Percentiles rank a stretch among this genome's conserved stretches.
These are phyloP conservation scores for Plutella xylostella DNA, from an alignment of 2,888 invertebrate species.

Conservation along the genomic window DNA sequence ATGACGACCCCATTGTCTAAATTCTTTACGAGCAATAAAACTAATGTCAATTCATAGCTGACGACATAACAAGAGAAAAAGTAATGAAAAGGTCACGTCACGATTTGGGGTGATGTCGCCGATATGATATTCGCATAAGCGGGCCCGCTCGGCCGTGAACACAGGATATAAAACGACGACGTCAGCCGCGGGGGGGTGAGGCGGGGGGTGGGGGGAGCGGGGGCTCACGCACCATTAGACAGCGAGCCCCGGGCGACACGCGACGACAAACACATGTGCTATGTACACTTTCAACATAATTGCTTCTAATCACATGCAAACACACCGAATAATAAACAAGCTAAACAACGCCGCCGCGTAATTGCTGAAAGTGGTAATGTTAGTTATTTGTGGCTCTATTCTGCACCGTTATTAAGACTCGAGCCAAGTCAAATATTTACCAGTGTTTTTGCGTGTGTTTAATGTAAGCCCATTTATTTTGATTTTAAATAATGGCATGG, in stretches of 20 bases:
- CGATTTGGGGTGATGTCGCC: conserved; percentile 8
- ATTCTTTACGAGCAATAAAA: too few species aligned
- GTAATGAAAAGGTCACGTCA: too few species aligned
- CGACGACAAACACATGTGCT: conserved; percentile 49
- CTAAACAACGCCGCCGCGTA: neutral
- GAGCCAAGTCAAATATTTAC: neutral
- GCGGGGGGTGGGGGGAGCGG: conserved; percentile 24
- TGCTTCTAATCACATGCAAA: conserved; percentile 48
- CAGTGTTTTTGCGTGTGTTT: too few species aligned
- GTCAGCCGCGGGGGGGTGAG: conserved; percentile 26
- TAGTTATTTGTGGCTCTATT: neutral
- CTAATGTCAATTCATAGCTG: too few species aligned
- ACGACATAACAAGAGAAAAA: too few species aligned
- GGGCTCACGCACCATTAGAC: conserved; percentile 59
- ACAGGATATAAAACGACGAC: conserved; percentile 30
- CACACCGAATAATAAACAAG: conserved; percentile 6
- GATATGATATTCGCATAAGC: conserved; percentile 28
- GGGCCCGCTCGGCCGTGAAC: conserved; percentile 25
- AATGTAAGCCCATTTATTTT: too few species aligned
- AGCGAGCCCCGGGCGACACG: conserved; percentile 46
- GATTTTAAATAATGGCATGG: too few species aligned
- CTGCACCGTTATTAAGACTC: too few species aligned
- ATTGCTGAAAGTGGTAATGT: neutral
- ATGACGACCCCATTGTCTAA: too few species aligned
- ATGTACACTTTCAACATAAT: conserved; percentile 56